These are phyloP conservation scores for Darevskia mixta DNA, from an alignment of 2,797 vertebrate genomes.

Conservation along the genomic window DNA sequence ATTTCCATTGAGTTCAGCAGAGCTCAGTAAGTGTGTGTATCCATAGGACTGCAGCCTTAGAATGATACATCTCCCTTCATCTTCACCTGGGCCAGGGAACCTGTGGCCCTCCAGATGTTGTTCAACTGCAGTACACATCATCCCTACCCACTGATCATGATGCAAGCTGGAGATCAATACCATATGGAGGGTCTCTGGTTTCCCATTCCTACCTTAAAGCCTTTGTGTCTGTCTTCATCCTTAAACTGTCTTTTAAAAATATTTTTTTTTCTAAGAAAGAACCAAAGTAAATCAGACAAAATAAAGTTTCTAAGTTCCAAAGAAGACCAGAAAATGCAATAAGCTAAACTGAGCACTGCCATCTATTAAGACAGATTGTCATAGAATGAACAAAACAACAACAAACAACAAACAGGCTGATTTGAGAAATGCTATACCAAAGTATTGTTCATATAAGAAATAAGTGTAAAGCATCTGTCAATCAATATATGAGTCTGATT, in stretches of 20 bases:
- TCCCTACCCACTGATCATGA: neutral
- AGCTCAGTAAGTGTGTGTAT: neutral
- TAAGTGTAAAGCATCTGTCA: neutral
- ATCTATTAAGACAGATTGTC: neutral
- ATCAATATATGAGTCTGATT: neutral
- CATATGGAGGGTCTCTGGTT: neutral
- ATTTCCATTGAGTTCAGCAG: neutral
- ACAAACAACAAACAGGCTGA: neutral
- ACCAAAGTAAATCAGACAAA: neutral
- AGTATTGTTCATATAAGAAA: neutral
- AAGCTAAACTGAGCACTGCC: neutral
- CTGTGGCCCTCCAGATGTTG: neutral
- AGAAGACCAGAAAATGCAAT: neutral
- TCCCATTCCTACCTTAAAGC: neutral
- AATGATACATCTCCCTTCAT: neutral
- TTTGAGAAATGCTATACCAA: too few relatives aligned
- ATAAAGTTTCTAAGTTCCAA: neutral
- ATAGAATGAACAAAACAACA: neutral
- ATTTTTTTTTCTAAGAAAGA: neutral
- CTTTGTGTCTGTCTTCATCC: neutral
- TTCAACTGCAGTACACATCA: neutral
- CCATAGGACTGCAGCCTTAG: neutral
- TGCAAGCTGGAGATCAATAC: neutral
- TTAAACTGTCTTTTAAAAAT: neutral
- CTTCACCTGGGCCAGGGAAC: neutral